Conservation (phyloP, 92 coral and sea anemone species). For the Micromussa lordhowensis region DNA sequence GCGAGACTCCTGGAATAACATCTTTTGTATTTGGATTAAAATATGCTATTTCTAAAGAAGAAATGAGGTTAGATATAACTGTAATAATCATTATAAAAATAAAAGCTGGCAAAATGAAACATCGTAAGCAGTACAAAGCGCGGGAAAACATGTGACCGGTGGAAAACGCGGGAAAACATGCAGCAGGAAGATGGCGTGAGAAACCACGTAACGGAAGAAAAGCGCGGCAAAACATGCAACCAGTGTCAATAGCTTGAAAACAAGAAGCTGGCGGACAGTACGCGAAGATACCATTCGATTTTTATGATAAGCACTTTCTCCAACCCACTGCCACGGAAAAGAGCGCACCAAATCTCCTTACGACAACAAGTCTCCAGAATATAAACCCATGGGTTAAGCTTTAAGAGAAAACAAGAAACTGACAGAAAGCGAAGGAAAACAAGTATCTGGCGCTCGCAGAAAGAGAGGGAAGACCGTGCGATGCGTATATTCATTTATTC, state of each 20-base stretch:
- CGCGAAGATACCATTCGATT: neutral
- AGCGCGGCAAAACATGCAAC: neutral
- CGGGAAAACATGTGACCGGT: neutral
- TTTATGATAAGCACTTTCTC: too few relatives aligned
- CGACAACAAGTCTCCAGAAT: too few relatives aligned
- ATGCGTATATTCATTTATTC: neutral
- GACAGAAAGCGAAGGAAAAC: neutral
- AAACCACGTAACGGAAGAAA: neutral
- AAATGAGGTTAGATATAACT: neutral
- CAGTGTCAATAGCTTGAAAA: neutral
- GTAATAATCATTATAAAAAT: neutral
- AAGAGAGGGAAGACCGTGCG: neutral
- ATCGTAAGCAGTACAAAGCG: neutral
- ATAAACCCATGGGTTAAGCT: too few relatives aligned
- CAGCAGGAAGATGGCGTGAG: neutral
- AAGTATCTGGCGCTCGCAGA: neutral
- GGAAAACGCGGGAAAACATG: neutral
- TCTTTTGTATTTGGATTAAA: slow-evolving; percentile 94
- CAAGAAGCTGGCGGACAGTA: neutral
- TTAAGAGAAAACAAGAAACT: neutral
- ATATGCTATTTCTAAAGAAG: slow-evolving; percentile 85
- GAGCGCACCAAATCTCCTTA: too few relatives aligned
- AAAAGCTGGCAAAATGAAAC: neutral
- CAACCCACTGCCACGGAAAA: too few relatives aligned
- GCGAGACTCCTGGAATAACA: slow-evolving; percentile 95